A percentile compares a stretch with the other conserved stretches of the same genome.
phyloP scores from a whole-genome alignment of 2,113 vertebrate genomes.

The Murina feae region DNA sequence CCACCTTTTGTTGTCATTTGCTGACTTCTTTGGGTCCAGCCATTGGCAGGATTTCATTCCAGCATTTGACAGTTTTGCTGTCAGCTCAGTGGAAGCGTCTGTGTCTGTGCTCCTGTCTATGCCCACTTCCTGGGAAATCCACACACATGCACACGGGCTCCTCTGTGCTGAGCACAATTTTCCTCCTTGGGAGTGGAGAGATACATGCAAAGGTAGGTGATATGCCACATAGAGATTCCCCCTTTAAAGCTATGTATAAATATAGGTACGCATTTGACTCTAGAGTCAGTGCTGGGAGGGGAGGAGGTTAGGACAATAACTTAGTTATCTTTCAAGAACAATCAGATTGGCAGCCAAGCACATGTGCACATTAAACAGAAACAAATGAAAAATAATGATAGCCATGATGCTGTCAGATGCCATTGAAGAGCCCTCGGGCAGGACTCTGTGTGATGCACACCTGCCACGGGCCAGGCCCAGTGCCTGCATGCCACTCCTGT shows the following conservation, averaged over 20 bases:
- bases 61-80: not conserved
- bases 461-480: rapidly evolving
- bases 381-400: not conserved
- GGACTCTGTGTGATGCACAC: not conserved
- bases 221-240: not conserved
- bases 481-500: not conserved
- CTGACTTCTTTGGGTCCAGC: not conserved
- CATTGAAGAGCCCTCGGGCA: not conserved
- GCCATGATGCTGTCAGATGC: not conserved
- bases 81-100: not conserved
- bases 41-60: not conserved
- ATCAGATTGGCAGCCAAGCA: not conserved
- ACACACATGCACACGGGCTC: no score
- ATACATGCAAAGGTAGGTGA: not conserved
- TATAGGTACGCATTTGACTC: not conserved
- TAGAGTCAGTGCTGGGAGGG: not conserved
- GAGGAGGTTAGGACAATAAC: not conserved
- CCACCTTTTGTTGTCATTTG: rapidly evolving
- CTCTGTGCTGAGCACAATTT: not conserved
- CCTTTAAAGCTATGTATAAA: not conserved
- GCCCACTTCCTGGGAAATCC: not conserved
- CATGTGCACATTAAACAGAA: not conserved
- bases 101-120: not conserved
- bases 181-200: not conserved
- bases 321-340: not conserved